Evolutionary conservation across 2,113 vertebrate species (phyloP).

Genomic region (Kryptolebias marmoratus): DNA sequence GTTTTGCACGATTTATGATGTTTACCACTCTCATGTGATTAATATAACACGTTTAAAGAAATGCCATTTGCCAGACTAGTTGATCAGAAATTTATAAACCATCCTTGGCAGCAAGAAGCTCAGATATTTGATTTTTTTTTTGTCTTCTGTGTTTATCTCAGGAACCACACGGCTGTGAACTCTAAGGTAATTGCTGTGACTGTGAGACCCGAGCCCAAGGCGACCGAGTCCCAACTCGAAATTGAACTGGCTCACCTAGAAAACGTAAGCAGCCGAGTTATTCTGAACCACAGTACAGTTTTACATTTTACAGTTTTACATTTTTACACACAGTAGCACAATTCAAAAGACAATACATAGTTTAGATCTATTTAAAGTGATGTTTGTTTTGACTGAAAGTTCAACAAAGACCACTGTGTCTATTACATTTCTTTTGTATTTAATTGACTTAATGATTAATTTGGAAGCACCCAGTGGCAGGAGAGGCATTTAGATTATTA

Average conservation of each 20-base stretch:
- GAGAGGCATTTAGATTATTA: slow-evolving; percentile 59
- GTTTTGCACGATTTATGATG: too few relatives aligned
- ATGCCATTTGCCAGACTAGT: neutral
- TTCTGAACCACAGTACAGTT: neutral
- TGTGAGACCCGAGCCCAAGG: slow-evolving; percentile 92
- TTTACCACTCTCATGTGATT: too few relatives aligned
- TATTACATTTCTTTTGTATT: slow-evolving; percentile 53
- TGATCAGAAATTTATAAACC: slow-evolving; percentile 1
- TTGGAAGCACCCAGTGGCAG: slow-evolving; percentile 55
- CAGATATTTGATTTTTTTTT: slow-evolving; percentile 1
- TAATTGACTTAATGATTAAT: slow-evolving; percentile 79
- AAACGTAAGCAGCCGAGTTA: slow-evolving; percentile 87
- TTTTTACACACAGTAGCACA: neutral
- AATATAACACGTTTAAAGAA: neutral
- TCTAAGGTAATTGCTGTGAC: slow-evolving; percentile 98
- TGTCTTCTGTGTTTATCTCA: slow-evolving; percentile 66
- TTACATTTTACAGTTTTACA: too few relatives aligned
- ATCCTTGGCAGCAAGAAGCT: neutral
- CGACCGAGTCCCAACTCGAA: slow-evolving; percentile 90
- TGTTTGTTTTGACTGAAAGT: slow-evolving; percentile 25
- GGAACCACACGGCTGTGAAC: slow-evolving; percentile 97
- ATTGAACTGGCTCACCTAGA: slow-evolving; percentile 96
- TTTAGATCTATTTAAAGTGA: neutral
- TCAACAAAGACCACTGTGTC: slow-evolving; percentile 39
- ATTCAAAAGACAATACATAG: neutral